Evolutionary conservation across 2,888 invertebrate species (phyloP).

Genomic region (Alsophila aescularia): DNA sequence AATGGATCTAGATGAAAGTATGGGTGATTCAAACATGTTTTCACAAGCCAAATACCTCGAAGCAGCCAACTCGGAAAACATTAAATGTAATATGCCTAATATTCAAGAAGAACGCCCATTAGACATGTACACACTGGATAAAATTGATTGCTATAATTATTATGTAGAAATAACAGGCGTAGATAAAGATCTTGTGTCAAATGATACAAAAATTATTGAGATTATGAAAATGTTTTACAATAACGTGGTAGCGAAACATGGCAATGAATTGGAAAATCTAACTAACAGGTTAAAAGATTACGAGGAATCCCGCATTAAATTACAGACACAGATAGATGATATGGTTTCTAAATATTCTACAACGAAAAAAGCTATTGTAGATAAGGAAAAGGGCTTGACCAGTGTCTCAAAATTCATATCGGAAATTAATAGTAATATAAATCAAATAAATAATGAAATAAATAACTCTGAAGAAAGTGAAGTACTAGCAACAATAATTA

Average conservation of each 20-base stretch:
- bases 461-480: slow-evolving; percentile 24
- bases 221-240: slow-evolving; percentile 70
- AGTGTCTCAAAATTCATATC: slow-evolving; percentile 46
- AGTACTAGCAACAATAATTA: slow-evolving; percentile 40
- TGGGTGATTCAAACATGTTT: slow-evolving; percentile 54
- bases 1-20: slow-evolving; percentile 70
- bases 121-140: slow-evolving; percentile 63
- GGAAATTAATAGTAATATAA: slow-evolving; percentile 52
- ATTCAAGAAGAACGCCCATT: slow-evolving; percentile 53
- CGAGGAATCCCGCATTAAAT: slow-evolving; percentile 53
- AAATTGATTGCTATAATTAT: slow-evolving; percentile 65
- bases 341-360: slow-evolving; percentile 46
- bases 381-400: slow-evolving; percentile 50
- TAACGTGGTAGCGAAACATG: slow-evolving; percentile 58
- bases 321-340: slow-evolving; percentile 50
- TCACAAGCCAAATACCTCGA: slow-evolving; percentile 47
- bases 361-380: slow-evolving; percentile 50
- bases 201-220: slow-evolving; percentile 64
- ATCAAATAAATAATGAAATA: slow-evolving; percentile 42
- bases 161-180: slow-evolving; percentile 60
- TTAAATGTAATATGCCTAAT: slow-evolving; percentile 50
- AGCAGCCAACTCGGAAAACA: slow-evolving; percentile 39
- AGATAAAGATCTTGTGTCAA: slow-evolving; percentile 48
- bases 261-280: slow-evolving; percentile 68
- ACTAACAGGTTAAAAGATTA: slow-evolving; percentile 65